phyloP scores from a whole-genome alignment of 2,113 vertebrate genomes.

The Solea senegalensis region DNA sequence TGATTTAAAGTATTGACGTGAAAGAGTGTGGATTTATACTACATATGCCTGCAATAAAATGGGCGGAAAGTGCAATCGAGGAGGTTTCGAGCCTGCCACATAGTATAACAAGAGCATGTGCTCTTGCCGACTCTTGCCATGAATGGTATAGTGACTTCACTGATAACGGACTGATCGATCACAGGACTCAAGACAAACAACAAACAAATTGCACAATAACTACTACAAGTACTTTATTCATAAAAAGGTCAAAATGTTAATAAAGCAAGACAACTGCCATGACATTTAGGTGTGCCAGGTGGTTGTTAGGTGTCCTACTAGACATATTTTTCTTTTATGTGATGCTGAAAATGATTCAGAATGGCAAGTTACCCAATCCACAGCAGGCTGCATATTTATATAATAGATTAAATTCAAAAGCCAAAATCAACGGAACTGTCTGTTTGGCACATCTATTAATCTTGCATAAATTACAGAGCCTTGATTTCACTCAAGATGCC shows the following conservation, averaged over 20 bases:
- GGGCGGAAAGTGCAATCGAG: no score
- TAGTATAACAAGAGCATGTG: no score
- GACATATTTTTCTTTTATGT: conserved; percentile 16
- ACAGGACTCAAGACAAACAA: not conserved
- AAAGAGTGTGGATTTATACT: not conserved
- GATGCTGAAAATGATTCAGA: conserved; percentile 30
- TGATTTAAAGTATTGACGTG: not conserved
- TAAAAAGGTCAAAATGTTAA: conserved; percentile 38
- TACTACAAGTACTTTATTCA: not conserved
- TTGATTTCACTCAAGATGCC: conserved; percentile 41
- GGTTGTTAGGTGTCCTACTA: conserved; percentile 2
- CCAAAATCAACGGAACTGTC: conserved; percentile 37
- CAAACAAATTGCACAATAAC: conserved; percentile 6
- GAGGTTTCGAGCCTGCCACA: no score
- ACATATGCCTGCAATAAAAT: no score
- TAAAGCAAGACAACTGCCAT: conserved; percentile 19
- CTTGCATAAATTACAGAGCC: conserved; percentile 44
- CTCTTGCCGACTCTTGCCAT: no score
- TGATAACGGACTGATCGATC: not conserved
- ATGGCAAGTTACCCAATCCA: conserved; percentile 15
- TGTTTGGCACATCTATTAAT: conserved; percentile 53
- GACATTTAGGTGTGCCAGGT: conserved; percentile 35
- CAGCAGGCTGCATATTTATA: conserved; percentile 40
- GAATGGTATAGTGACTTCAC: no score
- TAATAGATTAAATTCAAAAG: conserved; percentile 53